A percentile compares a stretch with the other conserved stretches of the same genome.
phyloP scores from a whole-genome alignment of 2,888 invertebrate species.

The Axea sp. region DNA sequence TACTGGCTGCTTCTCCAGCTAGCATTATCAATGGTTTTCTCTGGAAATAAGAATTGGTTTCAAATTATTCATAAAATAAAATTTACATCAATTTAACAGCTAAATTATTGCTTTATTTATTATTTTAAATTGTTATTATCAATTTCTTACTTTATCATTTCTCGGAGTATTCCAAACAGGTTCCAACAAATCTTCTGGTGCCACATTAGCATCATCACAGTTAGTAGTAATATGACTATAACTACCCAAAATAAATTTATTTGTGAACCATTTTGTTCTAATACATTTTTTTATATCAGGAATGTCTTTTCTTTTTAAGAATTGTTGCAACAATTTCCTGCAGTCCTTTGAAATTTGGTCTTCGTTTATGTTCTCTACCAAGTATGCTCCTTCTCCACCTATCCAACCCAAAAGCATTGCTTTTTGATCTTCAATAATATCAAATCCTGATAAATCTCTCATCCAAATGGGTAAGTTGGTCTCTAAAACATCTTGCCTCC shows the following conservation, averaged over 20 bases:
- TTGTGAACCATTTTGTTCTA: constrained; percentile 82
- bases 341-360: constrained; percentile 81
- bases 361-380: constrained; percentile 81
- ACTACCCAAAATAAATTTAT: constrained; percentile 82
- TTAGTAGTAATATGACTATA: constrained; percentile 82
- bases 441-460: constrained; percentile 84
- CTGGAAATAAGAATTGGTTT: too few relatives aligned
- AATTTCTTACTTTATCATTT: constrained; percentile 64
- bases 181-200: constrained; percentile 77
- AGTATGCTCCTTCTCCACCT: constrained; percentile 82
- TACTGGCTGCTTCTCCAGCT: constrained; percentile 84
- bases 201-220: constrained; percentile 79
- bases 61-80: too few relatives aligned
- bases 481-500: constrained; percentile 72
- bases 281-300: constrained; percentile 79
- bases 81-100: too few relatives aligned
- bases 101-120: too few relatives aligned
- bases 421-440: constrained; percentile 80
- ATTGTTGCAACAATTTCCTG: constrained; percentile 80
- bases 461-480: constrained; percentile 80
- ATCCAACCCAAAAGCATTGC: constrained; percentile 84
- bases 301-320: constrained; percentile 79
- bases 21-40: constrained; percentile 81
- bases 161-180: constrained; percentile 77
- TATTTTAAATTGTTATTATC: neutral